These are phyloP conservation scores for Rhagonycha lutea DNA, from an alignment of 2,888 invertebrate genomes.

Conservation along the genomic window DNA sequence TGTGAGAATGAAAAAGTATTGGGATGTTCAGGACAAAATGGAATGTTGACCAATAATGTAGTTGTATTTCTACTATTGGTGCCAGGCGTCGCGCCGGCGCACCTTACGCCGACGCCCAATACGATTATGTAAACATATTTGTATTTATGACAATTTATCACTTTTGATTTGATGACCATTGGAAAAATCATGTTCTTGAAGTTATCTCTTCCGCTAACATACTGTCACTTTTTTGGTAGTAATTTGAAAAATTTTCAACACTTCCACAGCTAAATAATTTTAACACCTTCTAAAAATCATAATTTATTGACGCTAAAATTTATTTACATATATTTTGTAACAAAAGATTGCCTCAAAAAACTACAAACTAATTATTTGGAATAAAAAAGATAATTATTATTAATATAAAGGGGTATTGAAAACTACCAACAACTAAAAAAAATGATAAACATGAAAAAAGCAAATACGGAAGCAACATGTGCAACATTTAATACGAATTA, in stretches of 20 bases:
- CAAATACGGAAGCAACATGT: slow-evolving; percentile 31
- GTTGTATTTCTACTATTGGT: slow-evolving; percentile 47
- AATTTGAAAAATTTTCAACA: neutral
- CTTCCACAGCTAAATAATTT: slow-evolving; percentile 16
- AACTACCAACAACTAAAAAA: slow-evolving; percentile 34
- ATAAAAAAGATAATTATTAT: slow-evolving; percentile 45
- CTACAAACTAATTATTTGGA: slow-evolving; percentile 17
- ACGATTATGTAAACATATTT: slow-evolving; percentile 34
- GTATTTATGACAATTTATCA: neutral
- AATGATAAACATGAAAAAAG: slow-evolving; percentile 34
- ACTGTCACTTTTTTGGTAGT: neutral
- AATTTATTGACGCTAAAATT: slow-evolving; percentile 49
- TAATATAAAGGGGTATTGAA: slow-evolving; percentile 15
- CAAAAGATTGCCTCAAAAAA: slow-evolving; percentile 39
- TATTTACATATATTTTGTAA: slow-evolving; percentile 50
- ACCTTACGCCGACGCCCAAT: slow-evolving; percentile 45
- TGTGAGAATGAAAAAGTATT: slow-evolving; percentile 27
- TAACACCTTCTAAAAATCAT: slow-evolving; percentile 43
- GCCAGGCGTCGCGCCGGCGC: slow-evolving; percentile 52
- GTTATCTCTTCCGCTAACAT: neutral
- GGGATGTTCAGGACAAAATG: slow-evolving; percentile 47
- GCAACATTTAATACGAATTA: slow-evolving; percentile 22
- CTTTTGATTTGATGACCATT: neutral
- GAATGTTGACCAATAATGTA: slow-evolving; percentile 40
- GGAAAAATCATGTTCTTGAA: neutral